Evolutionary conservation across 2,797 vertebrate genomes (phyloP).

Genomic region (Poeciliopsis infans): DNA sequence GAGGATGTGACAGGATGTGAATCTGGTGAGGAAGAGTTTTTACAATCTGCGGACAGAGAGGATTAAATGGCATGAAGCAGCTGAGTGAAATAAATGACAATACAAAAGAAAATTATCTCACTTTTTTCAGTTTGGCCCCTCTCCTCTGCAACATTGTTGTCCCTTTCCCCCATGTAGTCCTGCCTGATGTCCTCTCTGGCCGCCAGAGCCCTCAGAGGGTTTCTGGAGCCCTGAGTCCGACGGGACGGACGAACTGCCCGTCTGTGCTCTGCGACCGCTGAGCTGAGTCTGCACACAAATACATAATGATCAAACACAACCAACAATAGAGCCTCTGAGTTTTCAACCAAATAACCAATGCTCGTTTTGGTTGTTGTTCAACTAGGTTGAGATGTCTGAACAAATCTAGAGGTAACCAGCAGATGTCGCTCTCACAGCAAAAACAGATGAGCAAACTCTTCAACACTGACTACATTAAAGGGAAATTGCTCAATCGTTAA

Average conservation of each 20-base stretch:
- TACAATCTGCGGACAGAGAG: slow-evolving; percentile 62
- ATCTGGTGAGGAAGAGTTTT: slow-evolving; percentile 65
- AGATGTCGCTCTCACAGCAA: background rate
- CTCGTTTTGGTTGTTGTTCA: background rate
- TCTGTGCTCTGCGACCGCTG: slow-evolving; percentile 81
- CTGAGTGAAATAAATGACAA: background rate
- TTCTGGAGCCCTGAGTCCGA: slow-evolving; percentile 83
- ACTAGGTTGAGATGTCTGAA: background rate
- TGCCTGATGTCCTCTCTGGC: slow-evolving; percentile 82
- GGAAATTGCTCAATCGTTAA: background rate
- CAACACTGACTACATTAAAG: background rate
- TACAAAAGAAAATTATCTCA: slow-evolving; percentile 40
- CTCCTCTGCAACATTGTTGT: slow-evolving; percentile 64
- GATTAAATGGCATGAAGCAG: background rate
- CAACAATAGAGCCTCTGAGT: background rate
- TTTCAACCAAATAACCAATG: background rate
- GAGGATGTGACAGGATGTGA: slow-evolving; percentile 30
- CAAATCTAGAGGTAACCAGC: background rate
- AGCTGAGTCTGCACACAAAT: slow-evolving; percentile 75
- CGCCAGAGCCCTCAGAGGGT: slow-evolving; percentile 83
- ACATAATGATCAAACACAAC: background rate
- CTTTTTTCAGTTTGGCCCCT: slow-evolving; percentile 69
- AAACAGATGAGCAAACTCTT: background rate
- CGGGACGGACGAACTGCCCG: slow-evolving; percentile 82
- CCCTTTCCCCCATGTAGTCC: slow-evolving; percentile 81